Conservation (phyloP, 1,140 invertebrate species). For the Eubasilissa regina region DNA sequence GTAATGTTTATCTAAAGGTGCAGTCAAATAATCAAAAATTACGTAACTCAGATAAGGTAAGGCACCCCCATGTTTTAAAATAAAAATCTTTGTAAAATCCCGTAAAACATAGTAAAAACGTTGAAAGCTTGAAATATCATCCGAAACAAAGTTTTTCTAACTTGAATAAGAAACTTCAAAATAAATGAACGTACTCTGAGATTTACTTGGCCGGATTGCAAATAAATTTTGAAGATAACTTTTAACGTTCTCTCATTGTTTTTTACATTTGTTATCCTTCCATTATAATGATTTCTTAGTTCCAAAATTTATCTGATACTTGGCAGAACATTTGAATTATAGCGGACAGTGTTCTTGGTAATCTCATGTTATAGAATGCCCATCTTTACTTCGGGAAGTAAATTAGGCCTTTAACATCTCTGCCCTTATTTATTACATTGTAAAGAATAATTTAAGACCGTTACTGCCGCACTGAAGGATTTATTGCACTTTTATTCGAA, state of each 20-base stretch:
- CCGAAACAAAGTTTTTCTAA: neutral
- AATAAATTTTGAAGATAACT: neutral
- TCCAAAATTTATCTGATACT: slow-evolving; percentile 15
- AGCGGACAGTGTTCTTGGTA: neutral
- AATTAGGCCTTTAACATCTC: slow-evolving; percentile 38
- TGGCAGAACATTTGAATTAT: slow-evolving; percentile 32
- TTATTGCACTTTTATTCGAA: slow-evolving; percentile 46
- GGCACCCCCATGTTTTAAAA: too few relatives aligned
- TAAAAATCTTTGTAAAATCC: too few relatives aligned
- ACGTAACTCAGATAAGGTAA: too few relatives aligned
- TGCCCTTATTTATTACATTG: slow-evolving; percentile 47
- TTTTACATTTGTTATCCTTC: neutral
- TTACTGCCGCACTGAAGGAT: slow-evolving; percentile 38
- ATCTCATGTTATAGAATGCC: slow-evolving; percentile 37
- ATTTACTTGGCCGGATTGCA: neutral
- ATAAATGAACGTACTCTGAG: neutral
- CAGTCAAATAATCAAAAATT: too few relatives aligned
- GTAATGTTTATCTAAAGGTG: too few relatives aligned
- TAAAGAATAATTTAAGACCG: slow-evolving; percentile 49
- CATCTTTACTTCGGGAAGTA: slow-evolving; percentile 26
- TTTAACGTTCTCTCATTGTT: neutral
- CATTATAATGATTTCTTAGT: neutral
- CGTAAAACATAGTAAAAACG: too few relatives aligned
- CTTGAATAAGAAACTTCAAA: neutral
- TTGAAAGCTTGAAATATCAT: too few relatives aligned